Base-by-base conservation (phyloP, 2,797 vertebrate genomes). In the Champsocephalus gunnari region DNA sequence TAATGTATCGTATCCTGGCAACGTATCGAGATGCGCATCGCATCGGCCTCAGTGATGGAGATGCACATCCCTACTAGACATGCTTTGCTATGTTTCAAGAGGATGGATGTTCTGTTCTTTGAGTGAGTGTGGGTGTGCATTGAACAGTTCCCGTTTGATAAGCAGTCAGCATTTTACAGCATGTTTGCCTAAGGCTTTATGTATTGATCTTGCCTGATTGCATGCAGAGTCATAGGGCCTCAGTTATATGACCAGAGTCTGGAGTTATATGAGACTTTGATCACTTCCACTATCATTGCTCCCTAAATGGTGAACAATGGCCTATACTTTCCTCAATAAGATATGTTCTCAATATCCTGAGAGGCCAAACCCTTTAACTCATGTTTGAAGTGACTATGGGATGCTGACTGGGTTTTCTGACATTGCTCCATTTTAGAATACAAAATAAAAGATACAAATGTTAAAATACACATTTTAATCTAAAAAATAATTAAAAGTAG, bases 171-270 rank as follows among this genome's bases (percentile, higher is more conserved):
- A 56, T 59, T 56, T 38, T 38, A 44, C 45, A 34, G 59, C 74
- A 49, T 74, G 74, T 84, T 84, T 80, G 63, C 62, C 70, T 82
- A 72, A 71, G 38, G 58, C 60, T 54, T 69, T 57, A 73, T 69
- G 64, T 77, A 70, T 87, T 80, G 70, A 82, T 88, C 28, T 81
- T 41, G 14, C 68, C 73, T 65, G 68, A 75, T 73, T 80, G 74
- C 55, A 75, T 85, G 77, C 83, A 77, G 71, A 74, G 75, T 84
- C 82, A 86, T 64, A 71, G 68, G 67, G 55, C 57, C 65, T 44
- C 59, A 81, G 62, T 51, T 21, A 53, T 69, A 38, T 21, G 53
- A 41, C 44, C 45, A 45, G 74, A 53, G 65, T 72, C 43, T 19
- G 68, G 17, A 60, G 49, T 63, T 57, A 68, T 50, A 43, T 38